These are phyloP conservation scores for Drosophila demipolita DNA, from an alignment of 2,888 invertebrate species.

Conservation along the genomic window DNA sequence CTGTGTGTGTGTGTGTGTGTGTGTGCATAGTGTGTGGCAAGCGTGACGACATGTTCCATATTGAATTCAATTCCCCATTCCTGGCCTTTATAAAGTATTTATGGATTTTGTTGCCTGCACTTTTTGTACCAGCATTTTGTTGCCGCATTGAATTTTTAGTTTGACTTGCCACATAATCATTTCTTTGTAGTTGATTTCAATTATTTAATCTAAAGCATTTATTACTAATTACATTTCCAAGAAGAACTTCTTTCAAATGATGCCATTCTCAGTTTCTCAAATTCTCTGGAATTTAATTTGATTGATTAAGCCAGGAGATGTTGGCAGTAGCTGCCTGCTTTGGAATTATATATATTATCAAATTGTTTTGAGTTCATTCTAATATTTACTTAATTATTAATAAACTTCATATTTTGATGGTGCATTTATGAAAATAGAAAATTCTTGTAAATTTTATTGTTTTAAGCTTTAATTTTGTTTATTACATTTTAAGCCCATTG, in stretches of 20 bases:
- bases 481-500: neutral
- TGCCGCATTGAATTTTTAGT: constrained; percentile 10
- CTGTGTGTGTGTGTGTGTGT: constrained; percentile 5
- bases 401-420: neutral
- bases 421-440: neutral
- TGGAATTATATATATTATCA: neutral
- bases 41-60: constrained; percentile 47
- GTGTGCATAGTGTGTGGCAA: constrained; percentile 7
- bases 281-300: neutral
- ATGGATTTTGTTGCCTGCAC: constrained; percentile 19
- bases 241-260: neutral
- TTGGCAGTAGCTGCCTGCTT: neutral
- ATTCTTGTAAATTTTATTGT: neutral
- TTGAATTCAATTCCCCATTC: constrained; percentile 40
- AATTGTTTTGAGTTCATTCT: neutral
- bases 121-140: constrained; percentile 18
- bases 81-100: constrained; percentile 16
- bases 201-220: neutral
- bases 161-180: neutral
- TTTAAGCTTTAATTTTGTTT: neutral
- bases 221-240: neutral
- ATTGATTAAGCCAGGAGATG: no score
- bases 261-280: neutral
- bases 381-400: neutral
- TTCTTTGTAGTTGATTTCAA: neutral